Base-by-base conservation (phyloP, 2,113 vertebrate genomes). In the Ancistrus triradiatus region DNA sequence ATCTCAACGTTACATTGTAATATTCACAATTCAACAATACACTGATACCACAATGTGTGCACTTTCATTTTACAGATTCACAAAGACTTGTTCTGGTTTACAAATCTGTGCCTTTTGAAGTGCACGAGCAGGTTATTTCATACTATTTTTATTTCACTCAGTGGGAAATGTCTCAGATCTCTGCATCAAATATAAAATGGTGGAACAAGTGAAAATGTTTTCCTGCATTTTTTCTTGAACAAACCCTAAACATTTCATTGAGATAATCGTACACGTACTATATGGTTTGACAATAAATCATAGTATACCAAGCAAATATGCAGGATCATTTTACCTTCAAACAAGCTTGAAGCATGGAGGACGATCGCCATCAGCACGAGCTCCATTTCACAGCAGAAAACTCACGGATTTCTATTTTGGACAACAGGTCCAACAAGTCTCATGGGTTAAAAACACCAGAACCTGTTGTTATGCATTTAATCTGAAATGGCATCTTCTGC, bases 291-390 rank as follows among this genome's bases (percentile, higher is more conserved):
- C 42, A 7, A 18, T 46, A 38, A 47, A 11, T 8, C 31, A 38
- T 17, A 24, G 18, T 19, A 28, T 53, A 28, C n/a, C 40, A 59
- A 33, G 44, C 21, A 70, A 47, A 67, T 17, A 52, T 19, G 17
- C n/a, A 9, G 14, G 22, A 60, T 43, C 3, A 13, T 46, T 59
- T 78, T 78, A 78, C 76, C 76, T 78, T 73, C 50, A 75, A 27
- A 57, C n/a, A 70, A 31, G 9, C 24, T 40, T 40, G 70, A 33
- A 66, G 57, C 27, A 28, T 68, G 68, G 22, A 78, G 63, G 37
- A 63, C 7, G 37, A 68, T 31, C 6, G 7, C 27, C 28, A 62
- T 59, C 57, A 53, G 62, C 33, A 75, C 46, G 63, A 57, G 35
- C 33, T 49, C 60, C 73, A 78, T 78, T 62, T 71, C 44, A 48